Percentiles rank a stretch among this genome's conserved stretches.
Evolutionary conservation across 2,797 vertebrate species (phyloP).

Genomic region (Ptychobarbus kaznakovi): DNA sequence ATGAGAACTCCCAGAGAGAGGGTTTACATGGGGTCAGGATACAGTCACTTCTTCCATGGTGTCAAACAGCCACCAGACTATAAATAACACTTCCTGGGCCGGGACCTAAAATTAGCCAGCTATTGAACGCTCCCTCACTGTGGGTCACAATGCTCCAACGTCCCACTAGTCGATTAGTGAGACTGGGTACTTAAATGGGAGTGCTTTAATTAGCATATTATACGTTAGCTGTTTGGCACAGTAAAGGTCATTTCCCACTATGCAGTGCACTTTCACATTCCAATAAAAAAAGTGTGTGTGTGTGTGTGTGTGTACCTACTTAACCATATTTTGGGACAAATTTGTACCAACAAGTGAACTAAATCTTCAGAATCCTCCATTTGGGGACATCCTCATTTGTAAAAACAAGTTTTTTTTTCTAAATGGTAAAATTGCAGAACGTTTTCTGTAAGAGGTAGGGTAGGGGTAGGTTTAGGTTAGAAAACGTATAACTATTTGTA

Average conservation of each 20-base stretch:
- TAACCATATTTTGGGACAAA: no score
- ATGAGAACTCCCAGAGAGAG: slow-evolving; percentile 36
- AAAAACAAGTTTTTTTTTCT: no score
- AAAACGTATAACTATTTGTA: no score
- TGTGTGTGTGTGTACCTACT: no score
- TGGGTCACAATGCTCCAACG: not conserved
- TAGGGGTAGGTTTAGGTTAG: no score
- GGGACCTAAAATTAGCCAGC: slow-evolving; percentile 58
- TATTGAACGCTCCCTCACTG: slow-evolving; percentile 35
- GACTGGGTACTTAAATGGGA: not conserved
- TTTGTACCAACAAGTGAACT: no score
- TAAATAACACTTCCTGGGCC: slow-evolving; percentile 54
- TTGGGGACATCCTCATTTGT: no score
- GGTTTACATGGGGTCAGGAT: slow-evolving; percentile 50
- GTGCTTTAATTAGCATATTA: not conserved
- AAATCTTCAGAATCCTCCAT: no score
- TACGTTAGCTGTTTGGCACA: not conserved
- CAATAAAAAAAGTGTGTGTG: no score
- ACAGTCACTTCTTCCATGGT: slow-evolving; percentile 52
- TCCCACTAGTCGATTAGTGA: not conserved
- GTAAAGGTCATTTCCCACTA: not conserved
- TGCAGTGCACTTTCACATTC: not conserved
- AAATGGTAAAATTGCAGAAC: no score
- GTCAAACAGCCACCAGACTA: slow-evolving; percentile 55
- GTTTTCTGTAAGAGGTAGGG: no score